phyloP scores from a whole-genome alignment of 2,113 vertebrate species.

The Penelope pileata region DNA sequence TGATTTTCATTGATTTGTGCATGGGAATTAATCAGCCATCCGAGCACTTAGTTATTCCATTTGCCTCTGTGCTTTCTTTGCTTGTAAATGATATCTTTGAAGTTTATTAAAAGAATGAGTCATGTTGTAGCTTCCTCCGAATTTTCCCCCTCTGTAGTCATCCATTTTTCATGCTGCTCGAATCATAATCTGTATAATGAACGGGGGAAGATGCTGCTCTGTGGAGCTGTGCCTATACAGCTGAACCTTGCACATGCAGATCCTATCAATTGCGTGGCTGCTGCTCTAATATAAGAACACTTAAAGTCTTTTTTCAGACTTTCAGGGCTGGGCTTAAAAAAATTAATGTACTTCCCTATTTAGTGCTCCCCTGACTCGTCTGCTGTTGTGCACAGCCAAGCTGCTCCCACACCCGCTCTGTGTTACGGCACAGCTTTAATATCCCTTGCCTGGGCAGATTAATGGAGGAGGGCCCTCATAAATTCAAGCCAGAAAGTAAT shows the following conservation, averaged over 20 bases:
- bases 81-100: constrained; percentile 56
- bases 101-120: constrained; percentile 60
- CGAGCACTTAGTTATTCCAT: constrained; percentile 29
- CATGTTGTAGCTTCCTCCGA: constrained; percentile 36
- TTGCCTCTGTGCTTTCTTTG: background rate
- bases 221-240: background rate
- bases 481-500: background rate
- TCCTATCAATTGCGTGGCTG: background rate
- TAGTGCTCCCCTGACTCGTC: background rate
- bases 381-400: background rate
- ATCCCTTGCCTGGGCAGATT: background rate
- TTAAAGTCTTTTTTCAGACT: background rate
- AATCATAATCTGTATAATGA: constrained; percentile 42
- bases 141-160: background rate
- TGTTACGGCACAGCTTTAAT: background rate
- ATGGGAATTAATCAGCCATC: constrained; percentile 47
- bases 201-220: background rate
- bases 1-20: constrained; percentile 61
- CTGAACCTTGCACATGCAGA: background rate
- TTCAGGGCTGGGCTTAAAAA: background rate
- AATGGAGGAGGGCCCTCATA: background rate
- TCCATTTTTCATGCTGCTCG: constrained; percentile 48
- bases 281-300: background rate
- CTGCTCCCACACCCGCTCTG: background rate
- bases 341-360: background rate